Conservation (phyloP, 2,797 vertebrate species). For the Cirrhinus molitorella region DNA sequence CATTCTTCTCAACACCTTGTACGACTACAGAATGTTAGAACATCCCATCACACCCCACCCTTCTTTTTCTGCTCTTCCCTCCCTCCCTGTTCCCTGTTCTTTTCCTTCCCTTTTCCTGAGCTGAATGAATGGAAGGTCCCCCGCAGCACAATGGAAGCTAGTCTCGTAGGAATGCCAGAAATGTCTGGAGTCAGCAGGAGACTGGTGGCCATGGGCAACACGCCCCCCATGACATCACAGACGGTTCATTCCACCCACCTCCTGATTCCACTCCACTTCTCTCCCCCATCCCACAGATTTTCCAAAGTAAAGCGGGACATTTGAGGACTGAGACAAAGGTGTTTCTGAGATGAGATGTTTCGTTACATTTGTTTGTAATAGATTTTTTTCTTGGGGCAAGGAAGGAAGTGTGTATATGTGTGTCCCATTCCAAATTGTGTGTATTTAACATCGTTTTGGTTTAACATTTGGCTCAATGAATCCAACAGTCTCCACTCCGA, state of each 20-base stretch:
- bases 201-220: constrained; percentile 52
- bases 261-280: constrained; percentile 11
- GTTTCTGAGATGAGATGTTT: not conserved
- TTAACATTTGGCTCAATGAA: not conserved
- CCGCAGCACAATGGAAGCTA: constrained; percentile 63
- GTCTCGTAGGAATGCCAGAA: constrained; percentile 63
- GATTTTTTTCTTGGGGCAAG: not conserved
- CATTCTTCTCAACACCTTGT: constrained; percentile 35
- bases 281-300: constrained; percentile 11
- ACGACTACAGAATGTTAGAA: constrained; percentile 10
- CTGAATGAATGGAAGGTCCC: constrained; percentile 62
- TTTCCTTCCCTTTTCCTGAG: constrained; percentile 57
- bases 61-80: constrained; percentile 28
- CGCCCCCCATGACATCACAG: constrained; percentile 59
- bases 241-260: constrained; percentile 21
- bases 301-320: constrained; percentile 21
- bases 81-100: constrained; percentile 37
- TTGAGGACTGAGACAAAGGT: not conserved
- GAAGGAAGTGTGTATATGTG: not conserved
- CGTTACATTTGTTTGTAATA: not conserved
- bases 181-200: constrained; percentile 67
- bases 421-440: not conserved
- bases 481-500: not conserved
- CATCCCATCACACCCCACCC: constrained; percentile 9
- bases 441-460: not conserved